A percentile compares a stretch with the other conserved stretches of the same genome.
Conservation (phyloP, 2,113 vertebrate species). For the Beaufortia kweichowensis region DNA sequence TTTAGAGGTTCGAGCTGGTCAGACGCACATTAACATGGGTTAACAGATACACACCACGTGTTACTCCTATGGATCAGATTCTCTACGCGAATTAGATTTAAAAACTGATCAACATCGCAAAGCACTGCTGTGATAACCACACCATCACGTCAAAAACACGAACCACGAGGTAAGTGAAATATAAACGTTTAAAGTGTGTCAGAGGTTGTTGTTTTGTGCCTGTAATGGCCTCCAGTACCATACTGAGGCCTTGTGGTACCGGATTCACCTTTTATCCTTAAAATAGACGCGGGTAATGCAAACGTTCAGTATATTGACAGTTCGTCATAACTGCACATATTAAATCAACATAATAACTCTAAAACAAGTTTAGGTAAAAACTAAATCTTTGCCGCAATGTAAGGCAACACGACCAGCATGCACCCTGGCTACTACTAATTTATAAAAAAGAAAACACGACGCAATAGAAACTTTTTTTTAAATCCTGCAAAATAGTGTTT, state of each 20-base stretch:
- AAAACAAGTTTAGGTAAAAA: neutral
- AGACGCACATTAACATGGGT: constrained; percentile 19
- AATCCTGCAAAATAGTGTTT: neutral
- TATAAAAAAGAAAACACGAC: neutral
- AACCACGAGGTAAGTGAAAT: constrained; percentile 4
- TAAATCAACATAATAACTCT: neutral
- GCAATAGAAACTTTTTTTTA: neutral
- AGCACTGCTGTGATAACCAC: neutral
- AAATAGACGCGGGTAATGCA: neutral
- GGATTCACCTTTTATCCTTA: neutral
- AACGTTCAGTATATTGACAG: too few relatives aligned
- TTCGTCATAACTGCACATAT: neutral
- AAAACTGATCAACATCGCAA: neutral
- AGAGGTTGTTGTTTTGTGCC: neutral
- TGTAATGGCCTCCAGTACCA: neutral
- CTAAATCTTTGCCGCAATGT: neutral
- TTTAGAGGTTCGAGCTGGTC: neutral
- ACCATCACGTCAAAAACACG: neutral
- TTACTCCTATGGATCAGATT: neutral
- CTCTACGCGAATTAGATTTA: neutral
- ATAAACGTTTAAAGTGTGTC: neutral
- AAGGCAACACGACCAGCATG: neutral
- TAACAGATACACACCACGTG: constrained; percentile 26
- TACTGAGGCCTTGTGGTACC: constrained; percentile 2
- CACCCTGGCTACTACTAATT: neutral